phyloP scores from a whole-genome alignment of 2,797 vertebrate species.

The Sandelia bainsii region DNA sequence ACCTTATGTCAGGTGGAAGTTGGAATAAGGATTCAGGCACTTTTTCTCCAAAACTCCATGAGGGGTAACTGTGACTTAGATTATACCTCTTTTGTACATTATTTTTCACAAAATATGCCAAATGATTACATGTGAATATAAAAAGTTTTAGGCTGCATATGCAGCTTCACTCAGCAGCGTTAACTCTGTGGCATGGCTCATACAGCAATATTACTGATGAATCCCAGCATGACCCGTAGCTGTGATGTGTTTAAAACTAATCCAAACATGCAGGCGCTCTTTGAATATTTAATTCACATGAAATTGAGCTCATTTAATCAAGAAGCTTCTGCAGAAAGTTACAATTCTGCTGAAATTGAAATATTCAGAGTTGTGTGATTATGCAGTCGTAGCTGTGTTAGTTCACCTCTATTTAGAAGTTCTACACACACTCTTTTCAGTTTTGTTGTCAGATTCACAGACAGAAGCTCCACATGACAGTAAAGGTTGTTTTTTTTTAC shows the following conservation, averaged over 20 bases:
- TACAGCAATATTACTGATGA: slow-evolving; percentile 44
- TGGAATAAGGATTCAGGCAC: not conserved
- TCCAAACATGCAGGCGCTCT: slow-evolving; percentile 35
- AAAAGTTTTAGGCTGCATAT: not conserved
- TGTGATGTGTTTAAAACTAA: slow-evolving; percentile 46
- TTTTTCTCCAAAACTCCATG: not conserved
- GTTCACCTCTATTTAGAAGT: slow-evolving; percentile 1
- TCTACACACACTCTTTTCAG: not conserved
- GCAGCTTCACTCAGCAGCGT: not conserved
- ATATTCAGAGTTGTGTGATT: slow-evolving; percentile 10
- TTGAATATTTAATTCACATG: slow-evolving; percentile 42
- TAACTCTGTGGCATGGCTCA: slow-evolving; percentile 15
- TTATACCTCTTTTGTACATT: not conserved
- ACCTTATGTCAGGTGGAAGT: too few species aligned
- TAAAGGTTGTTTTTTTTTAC: slow-evolving; percentile 15
- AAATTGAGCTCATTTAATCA: slow-evolving; percentile 48
- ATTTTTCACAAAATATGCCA: not conserved
- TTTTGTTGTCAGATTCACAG: slow-evolving; percentile 17
- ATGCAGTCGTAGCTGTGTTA: not conserved
- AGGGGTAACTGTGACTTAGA: not conserved
- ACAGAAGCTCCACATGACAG: slow-evolving; percentile 11
- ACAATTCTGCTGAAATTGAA: slow-evolving; percentile 8
- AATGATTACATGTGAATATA: not conserved
- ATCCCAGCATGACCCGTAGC: slow-evolving; percentile 26
- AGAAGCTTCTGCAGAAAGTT: slow-evolving; percentile 3